Evolutionary conservation across 2,888 invertebrate species (phyloP), one percentile per base, ranked within the genome.

Genomic region (Xylota sylvarum): DNA sequence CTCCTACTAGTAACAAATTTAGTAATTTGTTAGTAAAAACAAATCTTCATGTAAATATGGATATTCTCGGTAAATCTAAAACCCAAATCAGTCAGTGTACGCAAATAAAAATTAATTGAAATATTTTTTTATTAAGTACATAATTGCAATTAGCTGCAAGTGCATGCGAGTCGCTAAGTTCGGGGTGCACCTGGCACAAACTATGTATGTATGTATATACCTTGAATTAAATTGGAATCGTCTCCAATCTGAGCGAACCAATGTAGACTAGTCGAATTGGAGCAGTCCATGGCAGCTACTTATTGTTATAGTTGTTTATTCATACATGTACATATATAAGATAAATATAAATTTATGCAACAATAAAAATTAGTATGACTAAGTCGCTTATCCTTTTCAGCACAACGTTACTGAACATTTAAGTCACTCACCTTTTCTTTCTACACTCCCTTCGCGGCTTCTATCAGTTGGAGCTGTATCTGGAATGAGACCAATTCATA

Each of bases 201-300:
- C 23, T 55, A 43, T n/a, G n/a, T n/a, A n/a, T n/a, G n/a, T n/a
- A n/a, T n/a, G n/a, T n/a, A n/a, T 56, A 88, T 91, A 90, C 91
- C 91, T 91, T 91, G 89, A 86, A 88, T 88, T 70, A 89, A 89
- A 87, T 89, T 89, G 87, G 89, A 89, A 89, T 92, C 91, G 89
- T 91, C 91, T 89, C 93, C 93, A 90, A 92, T 90, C 90, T 91
- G 91, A 88, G 92, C 91, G 90, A 92, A 93, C 92, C 92, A 92
- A 90, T 93, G 93, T 89, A 92, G 90, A 88, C 91, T 92, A 88
- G 89, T 89, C 89, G 88, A 88, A 88, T 86, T 88, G 62, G 88
- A 76, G 84, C 87, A 78, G 46, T 88, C 89, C 89, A 89, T 89
- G 72, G 67, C 81, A 77, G 79, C 81, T 88, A 70, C 43, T 70